Conservation (phyloP, 2,797 vertebrate genomes). For the Furcifer pardalis region DNA sequence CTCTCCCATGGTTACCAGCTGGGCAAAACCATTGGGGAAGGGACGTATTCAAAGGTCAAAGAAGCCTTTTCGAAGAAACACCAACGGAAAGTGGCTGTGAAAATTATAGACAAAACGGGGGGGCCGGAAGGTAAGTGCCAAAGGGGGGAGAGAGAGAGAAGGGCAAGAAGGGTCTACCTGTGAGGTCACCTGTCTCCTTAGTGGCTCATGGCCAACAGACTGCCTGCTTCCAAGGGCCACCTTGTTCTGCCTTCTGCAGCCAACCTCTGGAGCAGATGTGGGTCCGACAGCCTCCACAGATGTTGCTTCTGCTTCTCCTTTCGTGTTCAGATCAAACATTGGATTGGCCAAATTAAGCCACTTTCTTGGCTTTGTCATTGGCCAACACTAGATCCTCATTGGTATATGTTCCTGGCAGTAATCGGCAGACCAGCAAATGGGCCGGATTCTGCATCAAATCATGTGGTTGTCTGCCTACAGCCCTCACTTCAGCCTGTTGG, state of each 20-base stretch:
- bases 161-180: neutral
- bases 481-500: too few relatives aligned
- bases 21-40: conserved; percentile 77
- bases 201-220: neutral
- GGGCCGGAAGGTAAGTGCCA: conserved; percentile 72
- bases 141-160: neutral
- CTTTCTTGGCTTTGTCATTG: too few relatives aligned
- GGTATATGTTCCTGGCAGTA: too few relatives aligned
- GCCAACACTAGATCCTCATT: too few relatives aligned
- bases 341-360: too few relatives aligned
- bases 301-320: too few relatives aligned
- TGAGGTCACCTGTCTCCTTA: too few relatives aligned
- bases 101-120: conserved; percentile 76
- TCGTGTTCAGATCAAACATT: too few relatives aligned
- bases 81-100: conserved; percentile 76
- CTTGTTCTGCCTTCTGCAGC: too few relatives aligned
- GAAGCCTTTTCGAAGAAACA: conserved; percentile 77
- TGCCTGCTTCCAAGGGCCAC: neutral
- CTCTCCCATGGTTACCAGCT: conserved; percentile 74
- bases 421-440: too few relatives aligned
- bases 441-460: too few relatives aligned
- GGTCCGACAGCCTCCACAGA: neutral
- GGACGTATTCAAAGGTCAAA: conserved; percentile 78
- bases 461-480: too few relatives aligned
- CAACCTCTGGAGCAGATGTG: neutral